Evolutionary conservation across 2,113 vertebrate genomes (phyloP).

Genomic region (Saguinus midas): DNA sequence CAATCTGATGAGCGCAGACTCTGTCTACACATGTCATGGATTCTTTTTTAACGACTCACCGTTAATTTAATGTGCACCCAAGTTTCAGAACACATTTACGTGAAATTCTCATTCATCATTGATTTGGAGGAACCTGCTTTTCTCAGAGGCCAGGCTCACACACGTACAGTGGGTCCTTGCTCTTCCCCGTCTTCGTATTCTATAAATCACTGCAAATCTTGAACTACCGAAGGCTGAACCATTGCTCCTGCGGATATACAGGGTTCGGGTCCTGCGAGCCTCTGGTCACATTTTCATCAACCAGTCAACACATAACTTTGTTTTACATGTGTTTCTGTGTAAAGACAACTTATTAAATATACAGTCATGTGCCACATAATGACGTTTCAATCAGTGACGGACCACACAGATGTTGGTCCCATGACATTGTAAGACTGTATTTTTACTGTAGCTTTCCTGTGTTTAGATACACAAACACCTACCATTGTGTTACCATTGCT

Average conservation of each 20-base stretch:
- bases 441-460: neutral
- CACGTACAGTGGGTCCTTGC: fast-evolving
- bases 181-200: fast-evolving
- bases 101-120: neutral
- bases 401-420: neutral
- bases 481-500: neutral
- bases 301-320: fast-evolving
- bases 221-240: fast-evolving
- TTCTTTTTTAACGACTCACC: neutral
- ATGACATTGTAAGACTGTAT: neutral
- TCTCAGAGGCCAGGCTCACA: too few species aligned
- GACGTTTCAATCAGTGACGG: neutral
- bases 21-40: too few species aligned
- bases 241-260: fast-evolving
- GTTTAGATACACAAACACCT: neutral
- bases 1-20: neutral
- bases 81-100: neutral
- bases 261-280: fast-evolving
- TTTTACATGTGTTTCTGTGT: fast-evolving
- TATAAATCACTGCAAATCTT: fast-evolving
- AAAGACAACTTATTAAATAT: neutral
- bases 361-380: neutral
- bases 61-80: neutral
- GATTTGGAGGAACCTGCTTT: neutral
- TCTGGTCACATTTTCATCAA: neutral